phyloP scores from a whole-genome alignment of 2,113 vertebrate genomes.

The Struthidea cinerea region DNA sequence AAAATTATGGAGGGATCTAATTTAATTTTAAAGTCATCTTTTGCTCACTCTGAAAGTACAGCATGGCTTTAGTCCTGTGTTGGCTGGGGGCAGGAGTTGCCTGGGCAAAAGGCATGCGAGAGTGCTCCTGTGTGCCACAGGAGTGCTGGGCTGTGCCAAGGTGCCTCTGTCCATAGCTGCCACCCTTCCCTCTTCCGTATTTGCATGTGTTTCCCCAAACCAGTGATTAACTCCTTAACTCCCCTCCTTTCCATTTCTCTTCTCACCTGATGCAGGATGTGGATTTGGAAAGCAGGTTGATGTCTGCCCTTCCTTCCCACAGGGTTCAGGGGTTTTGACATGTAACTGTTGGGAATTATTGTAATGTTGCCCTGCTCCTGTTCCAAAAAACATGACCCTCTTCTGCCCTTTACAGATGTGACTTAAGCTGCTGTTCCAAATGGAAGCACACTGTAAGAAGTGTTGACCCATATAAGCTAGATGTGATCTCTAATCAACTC shows the following conservation, averaged over 20 bases:
- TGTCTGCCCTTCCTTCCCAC: neutral
- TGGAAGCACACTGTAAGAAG: neutral
- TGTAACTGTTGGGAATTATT: neutral
- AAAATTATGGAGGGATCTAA: neutral
- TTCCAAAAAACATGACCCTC: neutral
- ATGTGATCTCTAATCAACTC: neutral
- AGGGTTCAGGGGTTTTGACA: neutral
- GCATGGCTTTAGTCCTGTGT: neutral
- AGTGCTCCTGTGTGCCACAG: neutral
- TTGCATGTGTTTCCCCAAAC: neutral
- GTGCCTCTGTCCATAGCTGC: neutral
- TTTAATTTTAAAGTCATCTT: neutral
- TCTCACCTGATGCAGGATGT: neutral
- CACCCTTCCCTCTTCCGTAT: neutral
- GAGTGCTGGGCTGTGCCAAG: neutral
- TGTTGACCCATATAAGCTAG: slow-evolving; percentile 14
- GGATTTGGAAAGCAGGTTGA: neutral
- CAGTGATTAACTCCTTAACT: rapidly evolving
- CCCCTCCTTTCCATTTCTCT: neutral
- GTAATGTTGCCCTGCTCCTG: neutral
- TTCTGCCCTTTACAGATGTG: neutral
- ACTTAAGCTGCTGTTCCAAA: neutral
- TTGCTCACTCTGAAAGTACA: neutral
- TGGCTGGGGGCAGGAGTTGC: neutral
- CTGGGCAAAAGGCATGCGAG: neutral